Evolutionary conservation across 2,797 vertebrate species (phyloP), one percentile per base, ranked within the genome.

Genomic region (Lagocephalus sceleratus): DNA sequence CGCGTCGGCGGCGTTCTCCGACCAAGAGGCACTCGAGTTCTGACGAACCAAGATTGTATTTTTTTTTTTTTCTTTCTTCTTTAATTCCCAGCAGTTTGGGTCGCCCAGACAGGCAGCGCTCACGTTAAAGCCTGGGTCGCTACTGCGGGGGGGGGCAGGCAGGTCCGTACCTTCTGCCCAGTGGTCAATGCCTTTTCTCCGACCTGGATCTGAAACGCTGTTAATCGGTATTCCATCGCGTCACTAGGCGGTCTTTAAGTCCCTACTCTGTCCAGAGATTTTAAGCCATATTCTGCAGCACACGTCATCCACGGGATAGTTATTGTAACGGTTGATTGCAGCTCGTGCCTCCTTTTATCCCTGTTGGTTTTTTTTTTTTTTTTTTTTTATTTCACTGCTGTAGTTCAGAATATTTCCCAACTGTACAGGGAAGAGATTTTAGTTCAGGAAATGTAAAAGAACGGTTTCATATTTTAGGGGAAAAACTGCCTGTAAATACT

Each of bases 401-500:
- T 77, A 76, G 49, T 71, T 75, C 16, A 72, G 66, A 74, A 55
- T 53, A 51, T 66, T 7, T 59, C 47, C 41, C 1, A 29, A 63
- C 64, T 61, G 41, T 63, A 74, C 59, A 44, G 64, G 38, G 51
- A 41, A 53, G 46, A 62, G 44, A 67, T 57, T 71, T 75, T 67
- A 71, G 71, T 72, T 60, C 25, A 57, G 60, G 62, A 76, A 73
- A 51, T 65, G 53, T 20, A 42, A 44, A 57, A 60, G 44, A 57
- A 62, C 2, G 47, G 41, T 58, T 66, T 71, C 51, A 53, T 51
- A 54, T 66, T 75, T 53, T 68, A 77, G 48, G 82, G 85, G 63
- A 71, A 60, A 88, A 86, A 90, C 85, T 87, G 86, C 83, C 84
- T 90, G 90, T 92, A 90, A 88, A 90, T 90, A 91, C 66, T 81